Conservation (phyloP, 2,888 invertebrate species). For the Tromatobia lineatoria region DNA sequence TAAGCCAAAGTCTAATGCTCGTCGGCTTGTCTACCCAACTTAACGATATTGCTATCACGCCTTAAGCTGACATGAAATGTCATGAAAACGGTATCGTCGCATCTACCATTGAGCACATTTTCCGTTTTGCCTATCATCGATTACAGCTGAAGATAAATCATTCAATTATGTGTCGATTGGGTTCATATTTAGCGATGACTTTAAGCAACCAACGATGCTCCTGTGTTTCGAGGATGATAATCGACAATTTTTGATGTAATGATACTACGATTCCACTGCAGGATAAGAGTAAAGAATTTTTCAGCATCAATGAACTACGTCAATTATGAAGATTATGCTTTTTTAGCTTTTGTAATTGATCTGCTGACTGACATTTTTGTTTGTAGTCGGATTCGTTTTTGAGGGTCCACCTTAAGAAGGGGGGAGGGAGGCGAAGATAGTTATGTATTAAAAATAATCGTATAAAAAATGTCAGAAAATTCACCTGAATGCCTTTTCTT, state of each 20-base stretch:
- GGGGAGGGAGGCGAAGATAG: too few species aligned
- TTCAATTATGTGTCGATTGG: constrained; percentile 23
- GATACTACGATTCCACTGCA: neutral
- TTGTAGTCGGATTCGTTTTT: too few species aligned
- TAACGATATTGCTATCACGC: constrained; percentile 23
- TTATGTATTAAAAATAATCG: too few species aligned
- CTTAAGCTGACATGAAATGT: constrained; percentile 7
- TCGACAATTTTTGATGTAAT: too few species aligned
- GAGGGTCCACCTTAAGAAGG: too few species aligned
- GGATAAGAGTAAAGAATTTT: neutral
- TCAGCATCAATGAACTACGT: neutral
- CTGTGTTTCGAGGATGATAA: neutral
- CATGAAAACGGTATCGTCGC: neutral
- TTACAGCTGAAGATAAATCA: constrained; percentile 29
- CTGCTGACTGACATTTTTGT: too few species aligned
- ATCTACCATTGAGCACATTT: neutral
- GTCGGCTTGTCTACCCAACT: constrained; percentile 14
- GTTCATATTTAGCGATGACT: constrained; percentile 19
- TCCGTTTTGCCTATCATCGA: constrained; percentile 2
- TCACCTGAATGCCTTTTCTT: too few species aligned
- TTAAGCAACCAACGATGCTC: neutral
- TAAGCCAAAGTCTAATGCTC: constrained; percentile 67
- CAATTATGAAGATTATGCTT: too few species aligned
- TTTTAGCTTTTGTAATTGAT: too few species aligned
- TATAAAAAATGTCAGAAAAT: too few species aligned